Conservation (phyloP, 2,888 invertebrate species). For the Leptinotarsa haldemani region DNA sequence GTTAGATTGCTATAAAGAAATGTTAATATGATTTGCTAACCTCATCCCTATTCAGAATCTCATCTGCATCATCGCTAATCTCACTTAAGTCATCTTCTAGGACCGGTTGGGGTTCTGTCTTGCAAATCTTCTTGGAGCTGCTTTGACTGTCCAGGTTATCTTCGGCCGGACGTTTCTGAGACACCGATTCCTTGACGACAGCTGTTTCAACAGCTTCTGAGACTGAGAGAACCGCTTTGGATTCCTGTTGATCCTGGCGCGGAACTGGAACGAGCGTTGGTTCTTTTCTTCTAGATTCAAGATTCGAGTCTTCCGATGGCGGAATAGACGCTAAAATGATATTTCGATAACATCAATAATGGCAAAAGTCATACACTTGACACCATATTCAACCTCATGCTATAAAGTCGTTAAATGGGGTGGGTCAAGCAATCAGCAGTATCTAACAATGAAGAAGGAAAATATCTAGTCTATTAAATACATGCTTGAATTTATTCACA, state of each 20-base stretch:
- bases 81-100: conserved; percentile 83
- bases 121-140: conserved; percentile 65
- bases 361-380: not conserved
- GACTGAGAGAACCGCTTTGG: conserved; percentile 24
- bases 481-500: too few relatives aligned
- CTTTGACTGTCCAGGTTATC: conserved; percentile 52
- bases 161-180: conserved; percentile 33
- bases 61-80: conserved; percentile 90
- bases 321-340: conserved; percentile 9
- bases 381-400: not conserved
- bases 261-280: conserved; percentile 16
- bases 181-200: not conserved
- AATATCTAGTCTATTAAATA: too few relatives aligned
- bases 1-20: not conserved
- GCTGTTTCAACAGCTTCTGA: not conserved
- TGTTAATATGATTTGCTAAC: conserved; percentile 52
- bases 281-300: conserved; percentile 50
- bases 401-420: too few relatives aligned
- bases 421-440: not conserved
- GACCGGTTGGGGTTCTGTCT: conserved; percentile 47
- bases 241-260: conserved; percentile 18
- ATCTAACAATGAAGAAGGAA: not conserved
- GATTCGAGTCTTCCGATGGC: conserved; percentile 47
- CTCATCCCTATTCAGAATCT: conserved; percentile 85
- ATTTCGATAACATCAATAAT: not conserved